phyloP scores from a whole-genome alignment of 2,888 invertebrate species.

The Xylocampa areola region DNA sequence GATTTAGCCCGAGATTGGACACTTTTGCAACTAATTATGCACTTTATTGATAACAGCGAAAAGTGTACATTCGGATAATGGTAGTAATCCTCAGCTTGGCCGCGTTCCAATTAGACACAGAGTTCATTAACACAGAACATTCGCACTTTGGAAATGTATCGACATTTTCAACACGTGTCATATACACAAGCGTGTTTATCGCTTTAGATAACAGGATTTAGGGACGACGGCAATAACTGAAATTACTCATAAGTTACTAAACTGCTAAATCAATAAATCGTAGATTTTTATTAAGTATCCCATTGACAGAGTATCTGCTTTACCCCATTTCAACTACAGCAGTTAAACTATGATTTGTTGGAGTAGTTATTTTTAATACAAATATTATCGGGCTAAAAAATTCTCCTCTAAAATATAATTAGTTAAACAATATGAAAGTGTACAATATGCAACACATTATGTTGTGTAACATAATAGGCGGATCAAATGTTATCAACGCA shows the following conservation, averaged over 20 bases:
- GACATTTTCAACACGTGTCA: conserved; percentile 29
- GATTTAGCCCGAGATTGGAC: neutral
- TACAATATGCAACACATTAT: too few species aligned
- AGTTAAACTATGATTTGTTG: neutral
- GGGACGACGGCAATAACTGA: neutral
- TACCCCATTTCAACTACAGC: too few species aligned
- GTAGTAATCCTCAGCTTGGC: conserved; percentile 28
- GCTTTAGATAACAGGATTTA: too few species aligned
- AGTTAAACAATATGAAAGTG: conserved; percentile 3
- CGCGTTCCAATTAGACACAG: conserved; percentile 40
- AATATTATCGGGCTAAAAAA: too few species aligned
- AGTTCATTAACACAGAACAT: conserved; percentile 44
- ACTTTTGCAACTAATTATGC: conserved; percentile 27
- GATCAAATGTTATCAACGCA: conserved; percentile 35
- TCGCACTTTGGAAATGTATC: conserved; percentile 23
- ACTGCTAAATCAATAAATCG: too few species aligned
- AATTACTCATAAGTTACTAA: too few species aligned
- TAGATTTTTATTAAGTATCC: too few species aligned
- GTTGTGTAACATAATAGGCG: conserved; percentile 13
- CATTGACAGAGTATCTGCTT: too few species aligned
- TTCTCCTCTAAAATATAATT: conserved; percentile 4
- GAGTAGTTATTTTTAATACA: neutral
- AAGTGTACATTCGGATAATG: conserved; percentile 17
- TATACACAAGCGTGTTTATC: neutral
- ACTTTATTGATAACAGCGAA: conserved; percentile 32